Evolutionary conservation across 2,113 vertebrate species (phyloP).

Genomic region (Xenopus borealis): DNA sequence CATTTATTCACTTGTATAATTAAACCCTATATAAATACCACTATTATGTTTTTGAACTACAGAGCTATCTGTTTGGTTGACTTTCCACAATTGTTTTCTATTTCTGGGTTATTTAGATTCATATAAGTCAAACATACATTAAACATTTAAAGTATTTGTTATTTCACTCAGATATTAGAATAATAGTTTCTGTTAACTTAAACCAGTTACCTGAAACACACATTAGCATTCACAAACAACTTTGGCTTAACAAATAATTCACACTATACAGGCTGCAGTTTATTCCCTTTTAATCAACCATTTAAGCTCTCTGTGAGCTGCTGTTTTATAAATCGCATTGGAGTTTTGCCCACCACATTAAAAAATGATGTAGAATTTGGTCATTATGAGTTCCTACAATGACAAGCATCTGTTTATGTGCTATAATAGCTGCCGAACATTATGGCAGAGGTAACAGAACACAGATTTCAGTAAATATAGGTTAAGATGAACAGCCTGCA

Average conservation of each 20-base stretch:
- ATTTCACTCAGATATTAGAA: neutral
- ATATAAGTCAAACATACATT: too few species aligned
- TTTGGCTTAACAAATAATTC: neutral
- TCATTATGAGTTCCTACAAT: conserved; percentile 9
- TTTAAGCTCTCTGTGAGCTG: neutral
- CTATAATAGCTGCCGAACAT: conserved; percentile 2
- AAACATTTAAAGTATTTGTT: too few species aligned
- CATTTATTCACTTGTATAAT: too few species aligned
- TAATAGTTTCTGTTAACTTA: neutral
- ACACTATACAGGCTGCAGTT: neutral
- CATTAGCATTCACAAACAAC: too few species aligned
- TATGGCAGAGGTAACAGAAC: neutral
- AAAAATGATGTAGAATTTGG: neutral
- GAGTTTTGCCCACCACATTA: conserved; percentile 3
- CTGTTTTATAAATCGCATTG: neutral
- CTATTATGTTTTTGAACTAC: too few species aligned
- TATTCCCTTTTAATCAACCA: neutral
- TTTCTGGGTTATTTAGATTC: too few species aligned
- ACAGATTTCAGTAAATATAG: neutral
- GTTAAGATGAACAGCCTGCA: conserved; percentile 3
- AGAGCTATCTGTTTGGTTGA: too few species aligned
- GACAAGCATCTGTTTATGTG: conserved; percentile 11
- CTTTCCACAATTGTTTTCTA: too few species aligned
- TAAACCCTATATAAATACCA: too few species aligned
- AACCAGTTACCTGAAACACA: too few species aligned